Conservation (phyloP, 2,888 invertebrate genomes). For the Cyclophora albipunctata region DNA sequence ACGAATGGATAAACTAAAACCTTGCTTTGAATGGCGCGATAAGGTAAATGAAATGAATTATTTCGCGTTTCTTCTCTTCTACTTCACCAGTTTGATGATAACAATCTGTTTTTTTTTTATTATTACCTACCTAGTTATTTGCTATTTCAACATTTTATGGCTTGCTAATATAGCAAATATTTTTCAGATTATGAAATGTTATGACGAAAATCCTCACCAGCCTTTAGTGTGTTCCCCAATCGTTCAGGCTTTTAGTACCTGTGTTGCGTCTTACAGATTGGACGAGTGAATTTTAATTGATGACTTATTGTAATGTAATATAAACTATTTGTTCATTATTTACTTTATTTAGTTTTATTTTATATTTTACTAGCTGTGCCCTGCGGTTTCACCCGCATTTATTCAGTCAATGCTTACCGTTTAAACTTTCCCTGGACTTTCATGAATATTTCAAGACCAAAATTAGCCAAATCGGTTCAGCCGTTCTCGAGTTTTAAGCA, state of each 20-base stretch:
- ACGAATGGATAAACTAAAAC: conserved; percentile 49
- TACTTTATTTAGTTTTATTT: too few species aligned
- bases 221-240: conserved; percentile 51
- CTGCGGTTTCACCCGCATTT: too few species aligned
- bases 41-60: conserved; percentile 34
- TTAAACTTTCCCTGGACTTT: too few species aligned
- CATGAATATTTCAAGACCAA: too few species aligned
- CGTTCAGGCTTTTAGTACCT: conserved; percentile 58
- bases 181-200: conserved; percentile 58
- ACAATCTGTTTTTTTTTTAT: background rate
- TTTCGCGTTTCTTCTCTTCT: background rate
- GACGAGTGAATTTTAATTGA: conserved; percentile 28
- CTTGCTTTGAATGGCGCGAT: conserved; percentile 52
- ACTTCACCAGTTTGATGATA: background rate
- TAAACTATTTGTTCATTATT: too few species aligned
- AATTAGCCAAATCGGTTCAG: too few species aligned
- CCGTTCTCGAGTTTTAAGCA: too few species aligned
- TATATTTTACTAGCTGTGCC: too few species aligned
- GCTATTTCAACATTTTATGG: too few species aligned
- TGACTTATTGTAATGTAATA: too few species aligned
- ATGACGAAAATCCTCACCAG: conserved; percentile 60
- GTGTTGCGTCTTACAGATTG: conserved; percentile 46
- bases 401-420: too few species aligned
- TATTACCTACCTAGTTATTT: conserved; percentile 5
- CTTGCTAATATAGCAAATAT: too few species aligned